Base-by-base conservation (phyloP, 1,140 invertebrate genomes). In the Drosophila setifemur region DNA sequence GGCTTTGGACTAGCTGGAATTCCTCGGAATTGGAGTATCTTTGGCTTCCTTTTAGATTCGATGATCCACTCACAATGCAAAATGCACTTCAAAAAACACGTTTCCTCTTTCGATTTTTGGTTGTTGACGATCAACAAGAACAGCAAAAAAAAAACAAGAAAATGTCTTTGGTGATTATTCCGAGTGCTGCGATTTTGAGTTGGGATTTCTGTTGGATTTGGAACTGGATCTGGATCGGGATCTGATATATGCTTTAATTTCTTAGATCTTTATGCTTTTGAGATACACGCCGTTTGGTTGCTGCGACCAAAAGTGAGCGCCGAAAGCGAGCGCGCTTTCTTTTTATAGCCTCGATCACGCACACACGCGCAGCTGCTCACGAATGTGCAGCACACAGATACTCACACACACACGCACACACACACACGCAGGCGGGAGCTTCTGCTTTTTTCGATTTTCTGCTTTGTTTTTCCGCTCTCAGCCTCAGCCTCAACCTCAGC, bases 291-390 rank as follows among this genome's bases (percentile, higher is more conserved):
- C 78, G 78, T 73, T 85, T 81, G 82, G 72, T 86, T 42, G 79
- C 70, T 79, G 74, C 16, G 71, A 85, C 81, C 82, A 87, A 87
- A 81, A 86, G 81, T 86, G 81, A 86, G 81, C 76, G 72, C 75
- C 66, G 75, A 76, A 73, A 69, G 67, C 82, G 72, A 86, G 48
- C 63, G 72, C 63, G 55, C 54, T 87, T 87, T 82, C 72, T 82
- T 86, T 85, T 87, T 86, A 86, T 85, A 85, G 81, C 70, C 48
- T 31, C 66, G 58, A 37, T 37, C 33, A 7, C 33, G n/a, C n/a
- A n/a, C 8, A 37, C 31, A 48, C 49, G 43, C 35, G 35, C 42
- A 61, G 7, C 11, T 8, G 7, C 43, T n/a, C n/a, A n/a, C n/a
- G n/a, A n/a, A n/a, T n/a, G 31, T 23, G 18, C n/a, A n/a, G n/a